Conservation (phyloP, 2,888 invertebrate species). For the Odontocolon sp. region DNA sequence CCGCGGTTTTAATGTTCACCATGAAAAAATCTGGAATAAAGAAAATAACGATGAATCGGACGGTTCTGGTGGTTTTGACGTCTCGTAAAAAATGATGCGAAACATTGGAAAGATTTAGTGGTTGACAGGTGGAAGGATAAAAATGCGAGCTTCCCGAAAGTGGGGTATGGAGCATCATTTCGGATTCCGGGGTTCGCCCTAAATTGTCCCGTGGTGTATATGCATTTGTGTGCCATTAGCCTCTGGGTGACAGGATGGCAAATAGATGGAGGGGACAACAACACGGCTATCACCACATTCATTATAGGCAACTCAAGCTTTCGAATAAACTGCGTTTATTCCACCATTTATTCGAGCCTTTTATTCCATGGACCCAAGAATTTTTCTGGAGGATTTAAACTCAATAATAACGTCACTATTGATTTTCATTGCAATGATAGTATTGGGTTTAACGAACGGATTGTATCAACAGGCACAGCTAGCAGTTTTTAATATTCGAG, state of each 20-base stretch:
- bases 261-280: neutral
- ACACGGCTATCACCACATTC: too few species aligned
- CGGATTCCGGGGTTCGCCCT: neutral
- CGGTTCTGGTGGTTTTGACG: too few species aligned
- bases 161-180: neutral
- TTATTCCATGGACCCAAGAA: too few species aligned
- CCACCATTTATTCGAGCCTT: too few species aligned
- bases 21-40: neutral
- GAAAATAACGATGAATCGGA: neutral
- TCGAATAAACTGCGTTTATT: too few species aligned
- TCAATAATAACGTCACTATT: too few species aligned
- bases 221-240: neutral
- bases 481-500: too few species aligned
- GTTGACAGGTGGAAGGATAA: neutral
- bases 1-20: neutral
- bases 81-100: neutral
- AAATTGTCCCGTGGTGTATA: neutral
- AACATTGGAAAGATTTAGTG: neutral
- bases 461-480: too few species aligned
- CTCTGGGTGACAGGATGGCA: slow-evolving; percentile 1
- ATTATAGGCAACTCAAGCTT: too few species aligned
- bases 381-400: too few species aligned
- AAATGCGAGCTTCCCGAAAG: neutral
- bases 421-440: too few species aligned
- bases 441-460: too few species aligned